phyloP scores from a whole-genome alignment of 2,797 vertebrate species.

The Molossus molossus region DNA sequence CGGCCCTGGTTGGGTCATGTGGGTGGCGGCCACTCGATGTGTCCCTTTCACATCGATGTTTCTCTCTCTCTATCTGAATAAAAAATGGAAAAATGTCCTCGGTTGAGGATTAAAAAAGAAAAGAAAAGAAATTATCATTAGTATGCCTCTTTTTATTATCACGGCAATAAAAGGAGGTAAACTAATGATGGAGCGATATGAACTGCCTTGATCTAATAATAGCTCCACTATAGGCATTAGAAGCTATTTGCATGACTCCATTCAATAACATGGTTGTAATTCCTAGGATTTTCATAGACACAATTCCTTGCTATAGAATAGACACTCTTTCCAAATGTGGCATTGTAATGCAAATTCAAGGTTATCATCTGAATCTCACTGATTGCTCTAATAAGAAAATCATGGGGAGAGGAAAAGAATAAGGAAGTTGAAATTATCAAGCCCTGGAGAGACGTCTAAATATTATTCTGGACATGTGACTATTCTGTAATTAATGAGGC shows the following conservation, averaged over 20 bases:
- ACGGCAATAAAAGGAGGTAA: background rate
- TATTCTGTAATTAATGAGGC: conserved; percentile 21
- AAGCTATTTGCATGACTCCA: background rate
- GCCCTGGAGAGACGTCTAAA: background rate
- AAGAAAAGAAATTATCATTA: background rate
- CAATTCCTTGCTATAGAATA: conserved; percentile 36
- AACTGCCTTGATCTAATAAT: background rate
- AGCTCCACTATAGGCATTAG: background rate
- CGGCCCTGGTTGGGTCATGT: too few relatives aligned
- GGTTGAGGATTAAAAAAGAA: too few relatives aligned
- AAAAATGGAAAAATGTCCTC: too few relatives aligned
- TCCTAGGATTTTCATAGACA: conserved; percentile 63
- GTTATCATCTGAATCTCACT: conserved; percentile 52
- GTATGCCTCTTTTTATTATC: too few relatives aligned
- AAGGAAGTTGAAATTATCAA: conserved; percentile 57
- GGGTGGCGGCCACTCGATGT: too few relatives aligned
- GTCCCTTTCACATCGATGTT: too few relatives aligned
- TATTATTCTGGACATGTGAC: conserved; percentile 41
- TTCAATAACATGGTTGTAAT: conserved; percentile 25
- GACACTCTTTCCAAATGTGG: conserved; percentile 49
- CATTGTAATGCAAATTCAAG: conserved; percentile 66
- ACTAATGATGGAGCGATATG: background rate
- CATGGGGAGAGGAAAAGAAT: background rate
- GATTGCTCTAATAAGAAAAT: conserved; percentile 73
- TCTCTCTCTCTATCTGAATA: too few relatives aligned